Base-by-base conservation (phyloP, 2,888 invertebrate genomes). In the Heliconius aoede region DNA sequence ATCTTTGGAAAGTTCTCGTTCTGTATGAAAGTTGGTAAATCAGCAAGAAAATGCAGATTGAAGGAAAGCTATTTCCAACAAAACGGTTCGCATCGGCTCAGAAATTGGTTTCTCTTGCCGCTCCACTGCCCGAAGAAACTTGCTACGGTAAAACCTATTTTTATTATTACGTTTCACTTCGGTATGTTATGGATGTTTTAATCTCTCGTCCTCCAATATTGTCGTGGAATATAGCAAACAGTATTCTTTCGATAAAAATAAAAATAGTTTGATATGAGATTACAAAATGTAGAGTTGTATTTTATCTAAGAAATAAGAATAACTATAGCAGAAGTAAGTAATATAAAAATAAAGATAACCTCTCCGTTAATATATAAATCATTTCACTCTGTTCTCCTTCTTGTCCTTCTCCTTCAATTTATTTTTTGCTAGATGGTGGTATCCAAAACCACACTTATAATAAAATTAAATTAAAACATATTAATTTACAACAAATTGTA, bases 11-110 rank as follows among this genome's bases (percentile, higher is more conserved):
- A 89, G 85, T 91, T 88, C 88, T 85, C 85, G 85, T 91, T 88
- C 88, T 86, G 84, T 89, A 91, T 90, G 91, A 90, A 93, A 94
- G 90, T 94, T 94, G 91, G 92, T 93, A 94, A 94, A 94, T 94
- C 94, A 94, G 94, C 94, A 94, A 93, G 94, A 93, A 94, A 94
- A 94, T 94, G 94, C 92, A 94, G 94, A 94, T 94, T 93, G 92
- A 92, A 93, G 92, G 91, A 91, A 93, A 92, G 93, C 94, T 93
- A 94, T 94, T 94, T 93, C 90, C 92, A 93, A 94, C 93, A 93
- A 94, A 94, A 94, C 89, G 93, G 87, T 91, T 90, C 89, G 88
- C 90, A 92, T 91, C 91, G 93, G 91, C 91, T 88, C 92, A 90
- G 93, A 94, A 92, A 93, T 94, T 94, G 94, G 92, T 94, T 93